These are phyloP conservation scores for Hippasteria phrygiana DNA, from an alignment of 53 echinoderm and acorn worm species.

Conservation along the genomic window DNA sequence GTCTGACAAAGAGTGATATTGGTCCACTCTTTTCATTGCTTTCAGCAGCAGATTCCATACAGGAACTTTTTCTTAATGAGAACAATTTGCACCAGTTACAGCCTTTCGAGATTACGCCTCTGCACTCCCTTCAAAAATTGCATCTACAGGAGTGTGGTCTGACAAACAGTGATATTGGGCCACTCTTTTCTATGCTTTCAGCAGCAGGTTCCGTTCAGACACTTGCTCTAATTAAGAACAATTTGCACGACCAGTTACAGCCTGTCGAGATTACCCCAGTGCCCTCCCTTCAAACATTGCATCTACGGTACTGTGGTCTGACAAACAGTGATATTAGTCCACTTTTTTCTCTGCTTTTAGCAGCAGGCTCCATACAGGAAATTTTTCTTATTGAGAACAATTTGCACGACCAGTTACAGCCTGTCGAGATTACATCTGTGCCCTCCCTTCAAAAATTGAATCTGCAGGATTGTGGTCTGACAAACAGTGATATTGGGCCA, in stretches of 20 bases:
- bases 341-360: background rate
- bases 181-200: background rate
- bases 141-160: background rate
- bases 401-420: background rate
- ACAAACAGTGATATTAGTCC: background rate
- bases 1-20: background rate
- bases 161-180: background rate
- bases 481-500: background rate
- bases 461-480: background rate
- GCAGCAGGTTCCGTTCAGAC: background rate
- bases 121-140: background rate
- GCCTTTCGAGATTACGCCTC: background rate
- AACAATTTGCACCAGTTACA: background rate
- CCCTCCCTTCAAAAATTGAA: background rate
- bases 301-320: too few relatives aligned
- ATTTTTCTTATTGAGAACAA: background rate
- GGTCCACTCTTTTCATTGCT: background rate
- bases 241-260: slow-evolving; percentile 3
- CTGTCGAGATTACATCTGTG: background rate
- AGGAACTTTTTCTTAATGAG: background rate
- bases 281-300: too few relatives aligned
- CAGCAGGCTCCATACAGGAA: background rate
- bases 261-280: too few relatives aligned
- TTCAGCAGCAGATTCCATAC: background rate
- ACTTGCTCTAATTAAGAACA: background rate